phyloP scores from a whole-genome alignment of 2,113 vertebrate species.

The Malurus melanocephalus region DNA sequence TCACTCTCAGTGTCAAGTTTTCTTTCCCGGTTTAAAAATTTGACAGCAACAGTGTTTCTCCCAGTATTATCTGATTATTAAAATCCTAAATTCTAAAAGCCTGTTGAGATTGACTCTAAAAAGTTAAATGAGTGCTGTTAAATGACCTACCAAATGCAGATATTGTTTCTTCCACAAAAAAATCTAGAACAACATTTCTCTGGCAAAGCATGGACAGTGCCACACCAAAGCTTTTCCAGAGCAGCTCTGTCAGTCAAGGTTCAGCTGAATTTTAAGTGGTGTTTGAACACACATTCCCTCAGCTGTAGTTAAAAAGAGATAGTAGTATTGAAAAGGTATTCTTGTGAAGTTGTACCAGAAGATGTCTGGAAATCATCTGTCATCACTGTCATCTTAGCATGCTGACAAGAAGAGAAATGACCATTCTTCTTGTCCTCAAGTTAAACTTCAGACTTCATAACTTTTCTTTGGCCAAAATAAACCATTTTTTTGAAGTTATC shows the following conservation, averaged over 20 bases:
- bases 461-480: background rate
- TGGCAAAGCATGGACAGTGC: rapidly evolving
- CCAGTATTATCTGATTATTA: background rate
- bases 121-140: background rate
- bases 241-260: background rate
- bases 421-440: background rate
- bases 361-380: background rate
- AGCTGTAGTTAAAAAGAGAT: background rate
- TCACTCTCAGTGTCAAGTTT: background rate
- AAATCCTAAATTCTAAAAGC: background rate
- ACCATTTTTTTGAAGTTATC: background rate
- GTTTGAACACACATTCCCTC: background rate
- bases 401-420: background rate
- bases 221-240: background rate
- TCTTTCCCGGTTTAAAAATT: background rate
- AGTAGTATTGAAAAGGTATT: background rate
- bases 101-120: background rate
- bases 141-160: background rate
- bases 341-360: background rate
- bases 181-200: background rate
- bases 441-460: background rate
- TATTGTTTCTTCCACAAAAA: background rate
- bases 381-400: background rate
- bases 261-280: background rate
- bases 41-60: background rate